A percentile compares a stretch with the other conserved stretches of the same genome.
Conservation (phyloP, 2,797 vertebrate species). For the Acanthis flammea region DNA sequence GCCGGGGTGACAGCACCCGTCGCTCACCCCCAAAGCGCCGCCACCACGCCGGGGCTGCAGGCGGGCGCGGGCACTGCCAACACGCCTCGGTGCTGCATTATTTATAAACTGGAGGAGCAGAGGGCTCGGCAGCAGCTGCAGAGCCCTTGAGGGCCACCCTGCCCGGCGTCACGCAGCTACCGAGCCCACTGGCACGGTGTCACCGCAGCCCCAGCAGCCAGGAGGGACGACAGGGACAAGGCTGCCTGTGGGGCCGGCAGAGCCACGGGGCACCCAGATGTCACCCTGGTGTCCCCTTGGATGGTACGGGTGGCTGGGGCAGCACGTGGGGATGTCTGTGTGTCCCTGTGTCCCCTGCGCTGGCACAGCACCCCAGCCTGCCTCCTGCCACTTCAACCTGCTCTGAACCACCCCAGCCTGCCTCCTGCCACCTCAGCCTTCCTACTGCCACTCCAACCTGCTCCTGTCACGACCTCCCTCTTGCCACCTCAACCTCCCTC, state of each 20-base stretch:
- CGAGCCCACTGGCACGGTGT: neutral
- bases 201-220: neutral
- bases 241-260: neutral
- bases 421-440: neutral
- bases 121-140: conserved; percentile 63
- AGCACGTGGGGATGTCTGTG: neutral
- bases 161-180: conserved; percentile 38
- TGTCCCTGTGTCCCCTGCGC: neutral
- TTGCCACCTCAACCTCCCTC: neutral
- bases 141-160: conserved; percentile 21
- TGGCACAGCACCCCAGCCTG: neutral
- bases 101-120: conserved; percentile 69
- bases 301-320: neutral
- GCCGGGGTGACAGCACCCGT: neutral
- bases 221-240: neutral
- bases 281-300: neutral
- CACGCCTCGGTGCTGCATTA: conserved; percentile 64
- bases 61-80: conserved; percentile 25
- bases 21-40: neutral
- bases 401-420: too few species aligned
- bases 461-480: neutral
- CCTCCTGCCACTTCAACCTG: neutral
- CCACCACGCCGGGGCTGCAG: neutral
- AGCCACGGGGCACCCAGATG: neutral
- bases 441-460: neutral